A percentile compares a stretch with the other conserved stretches of the same genome.
These are phyloP conservation scores for Laothoe populi DNA, from an alignment of 2,888 invertebrate genomes.

Conservation along the genomic window DNA sequence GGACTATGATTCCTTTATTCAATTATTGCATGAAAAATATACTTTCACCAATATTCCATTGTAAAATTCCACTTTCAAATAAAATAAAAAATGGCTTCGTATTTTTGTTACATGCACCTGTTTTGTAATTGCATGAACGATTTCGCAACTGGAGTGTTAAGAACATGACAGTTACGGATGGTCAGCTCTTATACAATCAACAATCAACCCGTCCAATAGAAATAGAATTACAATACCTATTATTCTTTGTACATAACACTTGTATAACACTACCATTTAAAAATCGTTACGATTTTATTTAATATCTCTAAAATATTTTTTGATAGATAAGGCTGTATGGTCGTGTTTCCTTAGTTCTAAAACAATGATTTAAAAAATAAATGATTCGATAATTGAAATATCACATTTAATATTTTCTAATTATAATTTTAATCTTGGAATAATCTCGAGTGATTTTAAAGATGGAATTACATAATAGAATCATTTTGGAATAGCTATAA, in stretches of 20 bases:
- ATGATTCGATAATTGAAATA: too few species aligned
- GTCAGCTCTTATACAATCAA: background rate
- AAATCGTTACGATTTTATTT: too few species aligned
- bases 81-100: background rate
- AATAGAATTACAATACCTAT: background rate
- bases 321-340: too few species aligned
- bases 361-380: too few species aligned
- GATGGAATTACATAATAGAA: too few species aligned
- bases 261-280: background rate
- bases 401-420: too few species aligned
- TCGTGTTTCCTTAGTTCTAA: background rate
- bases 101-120: background rate
- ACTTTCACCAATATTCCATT: background rate
- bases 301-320: background rate
- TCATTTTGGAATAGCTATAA: too few species aligned
- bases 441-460: too few species aligned
- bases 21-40: background rate
- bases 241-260: background rate
- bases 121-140: constrained; percentile 1
- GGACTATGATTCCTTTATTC: background rate
- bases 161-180: constrained; percentile 16
- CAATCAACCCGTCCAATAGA: background rate
- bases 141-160: constrained; percentile 7
- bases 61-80: too few species aligned
- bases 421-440: too few species aligned